These are phyloP conservation scores for Oryctolagus cuniculus DNA, from an alignment of 2,113 vertebrate species.

Conservation along the genomic window mOryCun1.1 NC_091441.1:124416501-124417000, in stretches of 20 bases:
- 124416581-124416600: not conserved
- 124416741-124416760: not conserved
- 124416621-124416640: not conserved
- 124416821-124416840: not conserved
- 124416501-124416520: not conserved
- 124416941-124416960: not conserved
- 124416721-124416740: not conserved
- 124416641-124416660: not conserved
- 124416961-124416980: not conserved
- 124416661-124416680: not conserved
- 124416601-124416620: not conserved
- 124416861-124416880: not conserved
- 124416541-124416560: constrained; percentile 37
- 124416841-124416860: not conserved
- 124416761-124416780: not conserved
- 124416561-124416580: not conserved
- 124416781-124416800: not conserved
- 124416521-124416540: constrained; percentile 10
- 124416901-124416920: not conserved
- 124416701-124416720: not conserved
- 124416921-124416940: not conserved
- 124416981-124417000: not conserved
- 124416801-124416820: not conserved
- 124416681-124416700: not conserved
- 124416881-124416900: not conserved